Conservation (phyloP, 2,797 vertebrate genomes). For the Anguilla obscura region DNA sequence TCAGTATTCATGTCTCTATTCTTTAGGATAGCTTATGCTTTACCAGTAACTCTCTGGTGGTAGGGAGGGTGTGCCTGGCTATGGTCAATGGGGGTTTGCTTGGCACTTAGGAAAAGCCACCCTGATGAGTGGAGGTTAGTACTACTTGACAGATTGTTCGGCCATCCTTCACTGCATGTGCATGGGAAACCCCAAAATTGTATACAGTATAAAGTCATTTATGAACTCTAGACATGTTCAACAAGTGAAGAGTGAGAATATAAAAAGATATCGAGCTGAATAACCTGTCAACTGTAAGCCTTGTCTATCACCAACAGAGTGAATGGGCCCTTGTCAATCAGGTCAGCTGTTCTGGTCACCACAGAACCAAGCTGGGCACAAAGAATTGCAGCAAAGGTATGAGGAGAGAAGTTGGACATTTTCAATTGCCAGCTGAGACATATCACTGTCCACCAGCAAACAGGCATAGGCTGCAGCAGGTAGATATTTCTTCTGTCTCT, state of each 20-base stretch:
- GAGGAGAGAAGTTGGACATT: background rate
- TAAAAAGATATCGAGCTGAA: background rate
- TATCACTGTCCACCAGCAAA: background rate
- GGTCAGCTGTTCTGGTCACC: constrained; percentile 6
- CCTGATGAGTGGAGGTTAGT: background rate
- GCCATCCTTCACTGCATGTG: background rate
- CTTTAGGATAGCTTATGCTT: background rate
- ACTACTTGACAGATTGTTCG: background rate
- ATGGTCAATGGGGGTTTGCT: background rate
- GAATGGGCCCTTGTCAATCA: background rate
- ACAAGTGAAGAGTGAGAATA: background rate
- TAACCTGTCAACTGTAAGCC: background rate
- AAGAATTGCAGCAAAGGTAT: background rate
- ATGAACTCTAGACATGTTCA: background rate
- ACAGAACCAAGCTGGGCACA: background rate
- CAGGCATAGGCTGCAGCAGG: background rate
- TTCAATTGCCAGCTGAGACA: background rate
- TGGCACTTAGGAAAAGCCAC: background rate
- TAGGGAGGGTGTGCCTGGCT: background rate
- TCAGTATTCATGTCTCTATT: background rate
- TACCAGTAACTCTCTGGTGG: background rate
- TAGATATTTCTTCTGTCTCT: background rate
- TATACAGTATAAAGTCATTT: background rate
- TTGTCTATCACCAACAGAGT: background rate
- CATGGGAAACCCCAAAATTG: background rate